A percentile compares a stretch with the other conserved stretches of the same genome.
These are phyloP conservation scores for Parapristionchus giblindavisi DNA, from an alignment of 2,888 invertebrate species.

Conservation along the genomic window DNA sequence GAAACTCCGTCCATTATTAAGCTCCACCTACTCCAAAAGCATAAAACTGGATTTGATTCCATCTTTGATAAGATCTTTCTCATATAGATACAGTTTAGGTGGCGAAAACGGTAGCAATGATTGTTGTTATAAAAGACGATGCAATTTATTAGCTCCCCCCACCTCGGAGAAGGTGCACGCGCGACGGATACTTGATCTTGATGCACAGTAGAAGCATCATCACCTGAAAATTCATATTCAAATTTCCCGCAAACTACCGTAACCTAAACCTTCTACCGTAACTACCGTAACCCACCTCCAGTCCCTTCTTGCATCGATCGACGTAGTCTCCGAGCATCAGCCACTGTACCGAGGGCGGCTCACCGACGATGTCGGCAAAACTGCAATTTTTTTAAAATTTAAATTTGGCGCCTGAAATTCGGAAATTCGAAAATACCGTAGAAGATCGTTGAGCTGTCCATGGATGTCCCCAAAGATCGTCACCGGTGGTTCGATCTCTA, in stretches of 20 bases:
- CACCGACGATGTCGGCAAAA: constrained; percentile 48
- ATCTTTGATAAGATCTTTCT: too few species aligned
- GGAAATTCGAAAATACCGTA: constrained; percentile 38
- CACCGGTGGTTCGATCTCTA: constrained; percentile 52
- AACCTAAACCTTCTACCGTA: too few species aligned
- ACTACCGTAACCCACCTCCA: constrained; percentile 59
- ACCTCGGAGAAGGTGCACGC: constrained; percentile 56
- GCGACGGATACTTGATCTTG: constrained; percentile 53
- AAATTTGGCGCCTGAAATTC: constrained; percentile 12
- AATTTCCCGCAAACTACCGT: too few species aligned
- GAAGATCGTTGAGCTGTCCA: constrained; percentile 59
- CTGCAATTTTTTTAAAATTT: constrained; percentile 39
- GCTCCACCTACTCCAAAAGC: too few species aligned
- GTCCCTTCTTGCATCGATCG: constrained; percentile 57
- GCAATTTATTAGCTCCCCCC: too few species aligned
- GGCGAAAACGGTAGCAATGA: too few species aligned
- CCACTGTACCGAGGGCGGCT: constrained; percentile 51
- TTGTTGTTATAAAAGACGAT: too few species aligned
- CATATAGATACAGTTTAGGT: too few species aligned
- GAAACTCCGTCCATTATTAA: too few species aligned
- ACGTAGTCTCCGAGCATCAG: constrained; percentile 65
- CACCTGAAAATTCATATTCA: too few species aligned
- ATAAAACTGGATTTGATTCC: too few species aligned
- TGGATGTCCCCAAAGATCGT: constrained; percentile 61
- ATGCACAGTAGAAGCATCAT: constrained; percentile 58